Base-by-base conservation (phyloP, 2,888 invertebrate species). In the Diaprepes abbreviatus region DNA sequence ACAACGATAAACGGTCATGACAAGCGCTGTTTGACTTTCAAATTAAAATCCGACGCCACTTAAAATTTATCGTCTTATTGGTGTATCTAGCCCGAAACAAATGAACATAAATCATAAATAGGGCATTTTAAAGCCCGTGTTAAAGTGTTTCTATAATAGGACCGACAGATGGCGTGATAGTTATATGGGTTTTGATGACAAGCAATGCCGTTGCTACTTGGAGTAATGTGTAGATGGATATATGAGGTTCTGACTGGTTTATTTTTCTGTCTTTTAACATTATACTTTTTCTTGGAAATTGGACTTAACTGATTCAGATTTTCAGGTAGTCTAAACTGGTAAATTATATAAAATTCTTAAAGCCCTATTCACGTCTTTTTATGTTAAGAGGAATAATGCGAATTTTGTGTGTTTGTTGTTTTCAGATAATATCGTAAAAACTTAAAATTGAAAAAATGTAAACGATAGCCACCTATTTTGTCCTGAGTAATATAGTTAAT, bases 101-200 rank as follows among this genome's bases (percentile, higher is more conserved):
- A 58, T 38, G 50, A n/a, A 17, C 31, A 58, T 66, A 66, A 66
- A 66, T 66, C 58, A 59, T 40, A 40, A 38, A 21, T 40, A 14
- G 12, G 38, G 36, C 66, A 45, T 54, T 67, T 66, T 66, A 66
- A 17, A 38, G 50, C 36, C 54, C 43, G 60, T 59, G 59, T 43
- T 66, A 66, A 67, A 67, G 58, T 52, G 52, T 28, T 59, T 66
- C 59, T 66, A 58, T 59, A 52, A 59, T 36, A 17, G 50, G 31
- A 43, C 59, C 31, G 69, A 70, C 69, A 70, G 64, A 64, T 70
- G 69, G 64, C 45, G 59, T 55, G 69, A 65, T 70, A 59, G 59
- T 43, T 70, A 59, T 59, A 70, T 64, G 69, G 52, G 45, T 60
- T 67, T 67, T 40, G 66, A 60, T 54, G 66, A 67, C 55, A 52